A percentile compares a stretch with the other conserved stretches of the same genome.
Conservation (phyloP, 2,797 vertebrate genomes). For the Bovichtus variegatus region DNA sequence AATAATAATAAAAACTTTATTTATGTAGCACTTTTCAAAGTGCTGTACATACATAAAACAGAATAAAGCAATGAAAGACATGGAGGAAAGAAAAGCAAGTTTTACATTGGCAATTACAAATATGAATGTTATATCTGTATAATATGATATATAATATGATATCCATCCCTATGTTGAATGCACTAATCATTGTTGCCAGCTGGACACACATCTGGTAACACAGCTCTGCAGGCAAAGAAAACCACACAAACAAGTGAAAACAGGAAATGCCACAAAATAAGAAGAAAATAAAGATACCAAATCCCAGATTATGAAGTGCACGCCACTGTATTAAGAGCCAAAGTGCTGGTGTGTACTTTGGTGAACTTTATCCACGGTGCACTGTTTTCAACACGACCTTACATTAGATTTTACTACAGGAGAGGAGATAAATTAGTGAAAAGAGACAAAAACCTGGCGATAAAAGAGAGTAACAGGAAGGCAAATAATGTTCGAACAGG, state of each 20-base stretch:
- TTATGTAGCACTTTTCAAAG: too few species aligned
- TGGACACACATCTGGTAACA: conserved; percentile 8
- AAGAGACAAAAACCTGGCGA: neutral
- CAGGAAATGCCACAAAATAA: conserved; percentile 11
- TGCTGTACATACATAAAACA: too few species aligned
- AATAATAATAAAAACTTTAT: too few species aligned
- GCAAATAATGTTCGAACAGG: neutral
- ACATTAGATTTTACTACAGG: neutral
- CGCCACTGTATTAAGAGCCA: neutral
- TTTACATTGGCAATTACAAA: too few species aligned
- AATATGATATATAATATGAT: neutral
- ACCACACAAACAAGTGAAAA: conserved; percentile 14
- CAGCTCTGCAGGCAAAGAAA: conserved; percentile 4
- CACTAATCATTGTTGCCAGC: neutral
- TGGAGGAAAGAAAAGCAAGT: too few species aligned
- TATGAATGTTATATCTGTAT: too few species aligned
- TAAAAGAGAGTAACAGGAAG: neutral
- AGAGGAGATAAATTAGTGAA: neutral
- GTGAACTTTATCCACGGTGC: neutral
- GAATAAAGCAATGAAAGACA: too few species aligned
- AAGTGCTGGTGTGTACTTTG: neutral
- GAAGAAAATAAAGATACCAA: neutral
- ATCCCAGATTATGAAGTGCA: conserved; percentile 15
- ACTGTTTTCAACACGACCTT: neutral
- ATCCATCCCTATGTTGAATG: neutral